These are phyloP conservation scores for Sitodiplosis mosellana DNA, from an alignment of 1,140 invertebrate genomes.

Conservation along the genomic window DNA sequence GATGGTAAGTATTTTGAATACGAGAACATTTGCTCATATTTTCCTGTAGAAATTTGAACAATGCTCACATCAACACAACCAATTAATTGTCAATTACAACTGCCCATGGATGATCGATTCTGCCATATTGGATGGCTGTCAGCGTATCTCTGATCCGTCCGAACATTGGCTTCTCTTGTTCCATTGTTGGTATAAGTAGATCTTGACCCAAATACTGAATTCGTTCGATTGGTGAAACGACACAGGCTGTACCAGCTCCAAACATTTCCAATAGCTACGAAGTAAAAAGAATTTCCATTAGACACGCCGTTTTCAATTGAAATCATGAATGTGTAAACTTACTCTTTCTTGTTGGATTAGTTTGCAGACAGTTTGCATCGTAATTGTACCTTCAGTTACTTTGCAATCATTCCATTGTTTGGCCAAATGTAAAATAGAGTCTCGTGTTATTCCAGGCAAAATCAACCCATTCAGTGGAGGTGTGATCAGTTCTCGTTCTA, in stretches of 20 bases:
- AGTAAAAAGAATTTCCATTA: slow-evolving; percentile 2
- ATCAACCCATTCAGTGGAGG: slow-evolving; percentile 85
- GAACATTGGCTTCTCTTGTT: slow-evolving; percentile 45
- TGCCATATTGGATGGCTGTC: slow-evolving; percentile 72
- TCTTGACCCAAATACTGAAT: slow-evolving; percentile 51
- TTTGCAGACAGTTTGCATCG: slow-evolving; percentile 65
- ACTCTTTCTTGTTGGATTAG: slow-evolving; percentile 67
- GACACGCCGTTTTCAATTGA: neutral
- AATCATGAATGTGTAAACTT: slow-evolving; percentile 25
- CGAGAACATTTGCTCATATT: no score
- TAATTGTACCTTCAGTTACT: slow-evolving; percentile 66
- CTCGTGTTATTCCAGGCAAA: slow-evolving; percentile 81
- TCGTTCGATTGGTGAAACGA: slow-evolving; percentile 72
- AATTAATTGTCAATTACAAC: slow-evolving; percentile 20
- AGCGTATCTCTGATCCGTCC: slow-evolving; percentile 51
- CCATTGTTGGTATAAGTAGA: slow-evolving; percentile 55
- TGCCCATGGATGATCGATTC: slow-evolving; percentile 62
- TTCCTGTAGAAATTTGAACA: no score
- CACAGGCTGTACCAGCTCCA: slow-evolving; percentile 83
- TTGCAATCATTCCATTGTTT: slow-evolving; percentile 74
- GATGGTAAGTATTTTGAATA: no score
- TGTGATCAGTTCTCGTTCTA: slow-evolving; percentile 83
- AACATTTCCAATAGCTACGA: slow-evolving; percentile 79
- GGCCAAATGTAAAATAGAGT: slow-evolving; percentile 66
- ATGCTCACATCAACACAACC: no score